phyloP scores from a whole-genome alignment of 2,113 vertebrate species.

The Argyrosomus japonicus region DNA sequence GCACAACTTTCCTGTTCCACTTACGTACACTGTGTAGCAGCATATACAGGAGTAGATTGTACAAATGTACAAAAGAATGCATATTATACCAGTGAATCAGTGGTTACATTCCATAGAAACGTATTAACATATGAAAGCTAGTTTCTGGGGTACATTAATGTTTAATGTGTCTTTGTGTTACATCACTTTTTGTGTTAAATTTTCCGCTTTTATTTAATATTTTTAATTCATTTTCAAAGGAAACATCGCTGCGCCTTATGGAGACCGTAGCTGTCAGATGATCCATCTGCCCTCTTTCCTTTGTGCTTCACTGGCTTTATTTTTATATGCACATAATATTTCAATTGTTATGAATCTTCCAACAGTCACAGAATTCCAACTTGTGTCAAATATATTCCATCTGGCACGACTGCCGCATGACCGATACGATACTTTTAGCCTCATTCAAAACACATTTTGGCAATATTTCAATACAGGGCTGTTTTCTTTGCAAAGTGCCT shows the following conservation, averaged over 20 bases:
- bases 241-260: neutral
- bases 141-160: conserved; percentile 6
- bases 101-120: conserved; percentile 4
- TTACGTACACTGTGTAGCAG: neutral
- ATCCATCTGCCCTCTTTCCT: conserved; percentile 19
- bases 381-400: conserved; percentile 40
- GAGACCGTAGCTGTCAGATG: neutral
- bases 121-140: conserved; percentile 43
- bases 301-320: conserved; percentile 26
- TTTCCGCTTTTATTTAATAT: conserved; percentile 11
- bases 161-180: conserved; percentile 7
- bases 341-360: conserved; percentile 18
- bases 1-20: neutral
- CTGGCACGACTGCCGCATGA: conserved; percentile 18
- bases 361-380: conserved; percentile 18
- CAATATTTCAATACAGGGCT: conserved; percentile 10
- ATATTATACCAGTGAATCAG: too few species aligned
- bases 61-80: neutral
- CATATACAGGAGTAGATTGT: neutral
- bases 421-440: conserved; percentile 8
- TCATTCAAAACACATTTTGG: conserved; percentile 29
- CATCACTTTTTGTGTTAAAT: neutral
- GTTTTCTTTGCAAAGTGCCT: conserved; percentile 1
- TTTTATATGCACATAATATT: conserved; percentile 48
- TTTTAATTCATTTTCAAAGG: conserved; percentile 13